Evolutionary conservation across 2,888 invertebrate species (phyloP).

Genomic region (Eremobia ochroleuca): DNA sequence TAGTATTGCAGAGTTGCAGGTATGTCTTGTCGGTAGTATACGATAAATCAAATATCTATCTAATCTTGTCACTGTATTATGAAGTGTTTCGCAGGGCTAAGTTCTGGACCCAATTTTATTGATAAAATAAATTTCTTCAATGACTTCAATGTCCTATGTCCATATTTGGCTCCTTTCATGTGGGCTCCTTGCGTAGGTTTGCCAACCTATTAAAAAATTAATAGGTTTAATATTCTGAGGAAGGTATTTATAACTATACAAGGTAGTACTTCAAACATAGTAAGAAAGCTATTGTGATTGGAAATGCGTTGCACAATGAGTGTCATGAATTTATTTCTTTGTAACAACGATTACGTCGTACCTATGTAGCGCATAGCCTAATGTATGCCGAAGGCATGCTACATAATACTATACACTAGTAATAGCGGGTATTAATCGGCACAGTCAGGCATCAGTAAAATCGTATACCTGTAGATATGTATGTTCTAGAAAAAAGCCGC

Average conservation of each 20-base stretch:
- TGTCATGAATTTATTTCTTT: not conserved
- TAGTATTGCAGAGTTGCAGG: not conserved
- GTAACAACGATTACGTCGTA: conserved; percentile 14
- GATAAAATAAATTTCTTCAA: not conserved
- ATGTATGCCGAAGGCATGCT: not conserved
- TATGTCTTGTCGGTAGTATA: not conserved
- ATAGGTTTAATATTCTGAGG: not conserved
- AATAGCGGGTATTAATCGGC: not conserved
- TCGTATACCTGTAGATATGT: not conserved
- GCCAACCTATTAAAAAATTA: too few species aligned
- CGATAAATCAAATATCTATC: not conserved
- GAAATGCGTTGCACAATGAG: conserved; percentile 4
- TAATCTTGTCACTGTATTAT: not conserved
- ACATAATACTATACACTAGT: not conserved
- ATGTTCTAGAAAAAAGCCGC: not conserved
- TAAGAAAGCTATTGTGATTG: not conserved
- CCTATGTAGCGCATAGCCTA: not conserved
- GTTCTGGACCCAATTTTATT: not conserved
- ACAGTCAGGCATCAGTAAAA: too few species aligned
- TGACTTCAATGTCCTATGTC: too few species aligned
- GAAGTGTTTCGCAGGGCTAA: not conserved
- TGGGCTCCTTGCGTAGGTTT: not conserved
- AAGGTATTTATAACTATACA: conserved; percentile 5
- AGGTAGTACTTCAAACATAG: not conserved
- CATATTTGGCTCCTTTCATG: not conserved